Percentiles rank a stretch among this genome's conserved stretches.
Conservation (phyloP, 2,113 vertebrate genomes). For the Bucco capensis region DNA sequence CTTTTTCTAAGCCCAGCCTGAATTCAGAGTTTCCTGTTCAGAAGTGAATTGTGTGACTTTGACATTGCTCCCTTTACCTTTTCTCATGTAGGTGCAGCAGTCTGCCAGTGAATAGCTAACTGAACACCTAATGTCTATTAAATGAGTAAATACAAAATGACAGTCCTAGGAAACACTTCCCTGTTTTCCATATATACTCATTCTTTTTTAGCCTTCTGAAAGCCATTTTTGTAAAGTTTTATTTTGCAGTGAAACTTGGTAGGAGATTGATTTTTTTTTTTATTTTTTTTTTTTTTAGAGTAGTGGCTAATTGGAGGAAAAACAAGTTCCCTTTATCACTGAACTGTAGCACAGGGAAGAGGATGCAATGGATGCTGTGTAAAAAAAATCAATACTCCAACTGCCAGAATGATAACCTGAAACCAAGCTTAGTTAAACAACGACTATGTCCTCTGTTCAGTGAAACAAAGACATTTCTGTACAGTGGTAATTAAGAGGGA, state of each 20-base stretch:
- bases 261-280: background rate
- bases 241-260: background rate
- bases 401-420: background rate
- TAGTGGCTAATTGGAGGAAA: background rate
- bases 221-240: background rate
- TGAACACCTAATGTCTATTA: background rate
- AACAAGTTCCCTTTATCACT: background rate
- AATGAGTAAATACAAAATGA: background rate
- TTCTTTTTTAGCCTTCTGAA: background rate
- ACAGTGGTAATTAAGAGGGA: background rate
- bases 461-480: background rate
- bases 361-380: background rate
- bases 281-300: too few species aligned
- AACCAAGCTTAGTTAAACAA: background rate
- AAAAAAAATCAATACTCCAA: background rate
- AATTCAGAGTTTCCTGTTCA: background rate
- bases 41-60: conserved; percentile 1
- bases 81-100: background rate
- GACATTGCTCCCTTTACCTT: background rate
- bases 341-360: background rate
- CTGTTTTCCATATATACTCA: background rate
- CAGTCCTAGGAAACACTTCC: background rate
- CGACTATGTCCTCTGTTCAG: background rate
- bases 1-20: background rate
- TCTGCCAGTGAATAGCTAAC: background rate